phyloP scores from a whole-genome alignment of 2,888 invertebrate species.

The Chrysolina haemoptera region DNA sequence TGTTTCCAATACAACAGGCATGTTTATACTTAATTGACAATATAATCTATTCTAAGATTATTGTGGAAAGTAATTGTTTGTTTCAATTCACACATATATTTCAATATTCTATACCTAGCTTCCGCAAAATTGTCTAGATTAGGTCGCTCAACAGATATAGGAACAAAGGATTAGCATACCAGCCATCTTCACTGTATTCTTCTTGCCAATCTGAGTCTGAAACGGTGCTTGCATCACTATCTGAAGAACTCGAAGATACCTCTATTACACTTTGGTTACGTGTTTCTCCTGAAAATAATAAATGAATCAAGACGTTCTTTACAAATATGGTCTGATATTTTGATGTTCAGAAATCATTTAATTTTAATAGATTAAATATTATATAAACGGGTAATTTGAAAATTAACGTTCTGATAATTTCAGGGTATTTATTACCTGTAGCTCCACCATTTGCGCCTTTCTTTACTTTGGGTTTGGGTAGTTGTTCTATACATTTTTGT shows the following conservation, averaged over 20 bases:
- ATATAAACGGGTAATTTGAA: no score
- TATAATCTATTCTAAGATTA: no score
- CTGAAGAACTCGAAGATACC: background rate
- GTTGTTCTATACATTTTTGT: slow-evolving; percentile 27
- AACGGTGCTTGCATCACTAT: background rate
- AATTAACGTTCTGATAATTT: no score
- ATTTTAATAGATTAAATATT: background rate
- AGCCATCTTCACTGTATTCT: slow-evolving; percentile 20
- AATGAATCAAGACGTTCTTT: background rate
- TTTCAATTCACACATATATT: background rate
- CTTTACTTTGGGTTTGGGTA: background rate
- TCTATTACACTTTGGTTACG: slow-evolving; percentile 20
- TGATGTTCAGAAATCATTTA: no score
- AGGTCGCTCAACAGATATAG: background rate
- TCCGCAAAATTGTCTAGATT: slow-evolving; percentile 1
- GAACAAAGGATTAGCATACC: slow-evolving; percentile 26
- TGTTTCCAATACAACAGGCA: background rate
- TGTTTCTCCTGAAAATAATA: slow-evolving; percentile 7
- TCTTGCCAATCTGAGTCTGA: background rate
- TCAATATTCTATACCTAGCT: slow-evolving; percentile 2
- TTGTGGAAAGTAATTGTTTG: background rate
- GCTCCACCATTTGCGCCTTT: background rate
- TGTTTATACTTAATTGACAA: background rate
- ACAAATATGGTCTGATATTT: background rate
- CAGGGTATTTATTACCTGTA: background rate